phyloP scores from a whole-genome alignment of 1,140 invertebrate genomes.

The Drosophila grimshawi region DNA sequence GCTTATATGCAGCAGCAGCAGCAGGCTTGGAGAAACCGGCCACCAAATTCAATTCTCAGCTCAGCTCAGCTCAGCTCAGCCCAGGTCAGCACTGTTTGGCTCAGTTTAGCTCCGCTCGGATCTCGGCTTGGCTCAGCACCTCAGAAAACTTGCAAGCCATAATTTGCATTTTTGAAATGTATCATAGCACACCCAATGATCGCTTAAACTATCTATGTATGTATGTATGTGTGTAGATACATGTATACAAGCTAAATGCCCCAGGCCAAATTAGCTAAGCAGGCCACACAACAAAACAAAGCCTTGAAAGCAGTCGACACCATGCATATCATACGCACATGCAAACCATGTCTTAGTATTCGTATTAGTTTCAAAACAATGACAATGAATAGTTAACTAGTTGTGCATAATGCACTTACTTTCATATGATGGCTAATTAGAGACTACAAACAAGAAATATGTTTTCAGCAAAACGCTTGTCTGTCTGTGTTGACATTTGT shows the following conservation, averaged over 20 bases:
- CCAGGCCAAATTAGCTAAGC: constrained; percentile 10
- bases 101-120: neutral
- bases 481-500: no score
- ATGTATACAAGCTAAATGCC: neutral
- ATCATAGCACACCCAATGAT: constrained; percentile 7
- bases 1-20: neutral
- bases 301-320: constrained; percentile 30
- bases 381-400: neutral
- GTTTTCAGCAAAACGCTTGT: no score
- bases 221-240: neutral
- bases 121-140: neutral
- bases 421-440: no score
- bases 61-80: neutral
- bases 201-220: neutral
- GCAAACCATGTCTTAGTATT: neutral
- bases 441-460: no score
- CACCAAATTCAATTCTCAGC: constrained; percentile 6
- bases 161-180: neutral
- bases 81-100: neutral
- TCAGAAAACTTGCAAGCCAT: neutral
- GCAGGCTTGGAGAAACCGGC: constrained; percentile 6
- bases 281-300: constrained; percentile 1
- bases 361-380: constrained; percentile 10
- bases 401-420: no score
- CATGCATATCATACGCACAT: neutral